Conservation (phyloP, 2,113 vertebrate species). For the Coptodon rendalli region DNA sequence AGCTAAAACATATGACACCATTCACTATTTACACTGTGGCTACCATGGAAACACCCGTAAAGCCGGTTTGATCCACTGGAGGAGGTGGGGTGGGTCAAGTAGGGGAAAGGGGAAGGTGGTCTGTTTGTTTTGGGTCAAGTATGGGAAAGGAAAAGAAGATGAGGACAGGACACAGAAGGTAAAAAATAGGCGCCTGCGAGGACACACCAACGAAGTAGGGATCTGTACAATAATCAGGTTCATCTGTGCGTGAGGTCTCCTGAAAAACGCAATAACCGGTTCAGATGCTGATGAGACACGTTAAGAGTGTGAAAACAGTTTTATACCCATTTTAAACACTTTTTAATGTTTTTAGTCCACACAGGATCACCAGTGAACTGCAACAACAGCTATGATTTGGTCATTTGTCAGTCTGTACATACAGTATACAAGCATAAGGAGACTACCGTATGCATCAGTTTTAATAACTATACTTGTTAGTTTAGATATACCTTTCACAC, state of each 20-base stretch:
- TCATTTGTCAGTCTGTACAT: slow-evolving; percentile 45
- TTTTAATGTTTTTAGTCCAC: not conserved
- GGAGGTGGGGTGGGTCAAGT: not conserved
- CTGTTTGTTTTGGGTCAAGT: slow-evolving; percentile 11
- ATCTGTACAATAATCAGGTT: slow-evolving; percentile 43
- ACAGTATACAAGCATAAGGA: not conserved
- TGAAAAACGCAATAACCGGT: not conserved
- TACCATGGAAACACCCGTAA: slow-evolving; percentile 53
- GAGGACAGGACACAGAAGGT: not conserved
- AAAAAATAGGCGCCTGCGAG: not conserved
- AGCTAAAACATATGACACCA: slow-evolving; percentile 32
- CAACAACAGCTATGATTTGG: slow-evolving; percentile 29
- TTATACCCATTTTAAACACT: not conserved
- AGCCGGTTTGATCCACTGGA: slow-evolving; percentile 37
- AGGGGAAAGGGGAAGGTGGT: not conserved
- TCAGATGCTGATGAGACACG: not conserved
- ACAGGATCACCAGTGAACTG: not conserved
- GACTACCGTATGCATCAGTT: not conserved
- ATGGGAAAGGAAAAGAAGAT: not conserved
- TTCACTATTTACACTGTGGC: slow-evolving; percentile 59
- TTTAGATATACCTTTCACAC: not conserved
- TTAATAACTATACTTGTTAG: not conserved
- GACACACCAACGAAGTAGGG: not conserved
- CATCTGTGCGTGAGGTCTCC: slow-evolving; percentile 21
- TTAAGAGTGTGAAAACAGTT: not conserved